These are phyloP conservation scores for Agraylea sexmaculata DNA, from an alignment of 1,140 invertebrate genomes.

Conservation along the genomic window DNA sequence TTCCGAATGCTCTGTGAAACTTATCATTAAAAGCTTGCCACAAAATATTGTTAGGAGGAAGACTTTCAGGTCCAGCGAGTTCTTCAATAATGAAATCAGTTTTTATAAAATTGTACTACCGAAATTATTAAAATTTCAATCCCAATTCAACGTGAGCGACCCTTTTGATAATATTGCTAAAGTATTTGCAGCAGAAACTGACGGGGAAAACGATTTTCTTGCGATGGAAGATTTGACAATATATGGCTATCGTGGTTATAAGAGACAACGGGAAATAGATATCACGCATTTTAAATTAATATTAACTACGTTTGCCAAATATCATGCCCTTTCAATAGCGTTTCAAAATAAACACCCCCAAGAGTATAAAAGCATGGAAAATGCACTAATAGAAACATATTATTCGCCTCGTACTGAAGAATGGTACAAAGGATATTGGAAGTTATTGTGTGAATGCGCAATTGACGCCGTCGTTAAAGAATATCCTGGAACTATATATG, in stretches of 20 bases:
- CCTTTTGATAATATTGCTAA: slow-evolving; percentile 42
- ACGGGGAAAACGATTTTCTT: slow-evolving; percentile 54
- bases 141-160: slow-evolving; percentile 31
- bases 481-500: slow-evolving; percentile 44
- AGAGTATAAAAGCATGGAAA: slow-evolving; percentile 38
- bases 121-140: slow-evolving; percentile 34
- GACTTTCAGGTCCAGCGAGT: slow-evolving; percentile 44
- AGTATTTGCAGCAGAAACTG: slow-evolving; percentile 39
- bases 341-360: slow-evolving; percentile 49
- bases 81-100: slow-evolving; percentile 48
- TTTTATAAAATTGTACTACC: slow-evolving; percentile 45
- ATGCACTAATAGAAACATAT: slow-evolving; percentile 41
- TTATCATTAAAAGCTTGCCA: slow-evolving; percentile 48
- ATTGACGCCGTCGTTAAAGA: slow-evolving; percentile 51
- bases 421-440: slow-evolving; percentile 53
- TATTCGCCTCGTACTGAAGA: slow-evolving; percentile 41
- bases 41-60: slow-evolving; percentile 42
- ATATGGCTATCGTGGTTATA: slow-evolving; percentile 37
- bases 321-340: slow-evolving; percentile 56
- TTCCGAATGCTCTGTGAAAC: slow-evolving; percentile 19
- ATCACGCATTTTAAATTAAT: slow-evolving; percentile 38
- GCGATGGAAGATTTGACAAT: slow-evolving; percentile 49
- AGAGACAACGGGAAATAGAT: slow-evolving; percentile 41
- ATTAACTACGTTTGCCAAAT: slow-evolving; percentile 48
- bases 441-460: slow-evolving; percentile 39